phyloP scores from a whole-genome alignment of 2,888 invertebrate species.

The Cryptophagus acutangulus region DNA sequence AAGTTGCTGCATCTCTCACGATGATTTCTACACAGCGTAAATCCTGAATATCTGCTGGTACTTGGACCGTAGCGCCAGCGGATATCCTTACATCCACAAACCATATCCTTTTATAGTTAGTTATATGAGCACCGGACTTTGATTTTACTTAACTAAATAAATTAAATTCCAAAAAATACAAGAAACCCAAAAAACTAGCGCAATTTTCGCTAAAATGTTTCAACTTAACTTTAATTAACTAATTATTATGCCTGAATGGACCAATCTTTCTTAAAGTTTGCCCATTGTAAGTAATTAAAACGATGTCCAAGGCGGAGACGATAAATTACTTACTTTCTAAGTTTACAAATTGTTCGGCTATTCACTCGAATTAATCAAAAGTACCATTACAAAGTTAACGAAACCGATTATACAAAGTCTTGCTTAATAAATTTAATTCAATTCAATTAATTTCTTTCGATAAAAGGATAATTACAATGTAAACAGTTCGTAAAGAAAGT shows the following conservation, averaged over 20 bases:
- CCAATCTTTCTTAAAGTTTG: conserved; percentile 29
- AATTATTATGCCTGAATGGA: too few species aligned
- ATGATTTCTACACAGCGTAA: conserved; percentile 40
- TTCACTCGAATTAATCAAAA: conserved; percentile 38
- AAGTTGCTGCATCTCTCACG: conserved; percentile 21
- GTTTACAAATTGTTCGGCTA: conserved; percentile 35
- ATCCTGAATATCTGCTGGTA: conserved; percentile 44
- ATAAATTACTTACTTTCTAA: conserved; percentile 41
- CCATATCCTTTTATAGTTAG: conserved; percentile 34
- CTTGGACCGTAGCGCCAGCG: conserved; percentile 48
- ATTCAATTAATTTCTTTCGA: too few species aligned
- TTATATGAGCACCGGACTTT: conserved; percentile 25
- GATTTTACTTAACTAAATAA: conserved; percentile 4
- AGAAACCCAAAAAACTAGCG: too few species aligned
- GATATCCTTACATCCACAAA: conserved; percentile 45
- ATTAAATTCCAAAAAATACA: background rate
- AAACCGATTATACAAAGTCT: conserved; percentile 28
- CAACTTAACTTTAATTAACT: too few species aligned
- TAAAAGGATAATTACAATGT: too few species aligned
- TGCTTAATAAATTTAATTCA: conserved; percentile 30
- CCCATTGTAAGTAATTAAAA: conserved; percentile 34
- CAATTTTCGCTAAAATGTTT: too few species aligned
- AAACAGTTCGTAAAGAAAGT: too few species aligned
- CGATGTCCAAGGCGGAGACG: conserved; percentile 34
- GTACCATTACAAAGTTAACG: conserved; percentile 34